A percentile compares a stretch with the other conserved stretches of the same genome.
These are phyloP conservation scores for Beroe ovata DNA, from an alignment of 37 sponge, comb jelly and placozoan species.

Conservation along the genomic window DNA sequence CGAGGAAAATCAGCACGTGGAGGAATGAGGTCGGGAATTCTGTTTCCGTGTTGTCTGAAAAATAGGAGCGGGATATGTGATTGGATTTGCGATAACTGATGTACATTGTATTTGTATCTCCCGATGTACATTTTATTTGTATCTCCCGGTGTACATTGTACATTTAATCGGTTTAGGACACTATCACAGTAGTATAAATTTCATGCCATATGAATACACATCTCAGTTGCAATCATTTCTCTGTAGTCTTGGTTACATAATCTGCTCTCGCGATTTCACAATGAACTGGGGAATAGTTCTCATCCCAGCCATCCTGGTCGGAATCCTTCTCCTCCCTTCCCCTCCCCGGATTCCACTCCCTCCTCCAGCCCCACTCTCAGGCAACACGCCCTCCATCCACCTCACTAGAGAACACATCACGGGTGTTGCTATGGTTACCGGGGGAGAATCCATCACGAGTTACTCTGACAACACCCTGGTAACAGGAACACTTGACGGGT, in stretches of 20 bases:
- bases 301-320: not conserved
- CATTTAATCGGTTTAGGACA: too few species aligned
- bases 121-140: too few species aligned
- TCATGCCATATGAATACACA: too few species aligned
- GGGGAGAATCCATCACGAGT: slow-evolving; percentile 10
- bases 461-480: slow-evolving; percentile 2
- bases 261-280: too few species aligned
- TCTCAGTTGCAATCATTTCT: too few species aligned
- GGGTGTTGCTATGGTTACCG: not conserved
- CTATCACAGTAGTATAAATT: too few species aligned
- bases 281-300: not conserved
- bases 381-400: not conserved
- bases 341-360: slow-evolving; percentile 8
- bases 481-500: slow-evolving; percentile 37
- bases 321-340: not conserved
- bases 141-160: too few species aligned
- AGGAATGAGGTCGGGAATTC: slow-evolving; percentile 72
- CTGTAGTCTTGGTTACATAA: too few species aligned
- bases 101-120: too few species aligned
- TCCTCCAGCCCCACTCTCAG: not conserved
- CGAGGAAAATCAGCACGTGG: slow-evolving; percentile 82
- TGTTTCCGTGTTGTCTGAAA: slow-evolving; percentile 33
- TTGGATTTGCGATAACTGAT: too few species aligned
- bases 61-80: too few species aligned
- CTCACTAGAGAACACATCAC: not conserved